Conservation (phyloP, 2,888 invertebrate species). For the Meiosimyza decipiens region DNA sequence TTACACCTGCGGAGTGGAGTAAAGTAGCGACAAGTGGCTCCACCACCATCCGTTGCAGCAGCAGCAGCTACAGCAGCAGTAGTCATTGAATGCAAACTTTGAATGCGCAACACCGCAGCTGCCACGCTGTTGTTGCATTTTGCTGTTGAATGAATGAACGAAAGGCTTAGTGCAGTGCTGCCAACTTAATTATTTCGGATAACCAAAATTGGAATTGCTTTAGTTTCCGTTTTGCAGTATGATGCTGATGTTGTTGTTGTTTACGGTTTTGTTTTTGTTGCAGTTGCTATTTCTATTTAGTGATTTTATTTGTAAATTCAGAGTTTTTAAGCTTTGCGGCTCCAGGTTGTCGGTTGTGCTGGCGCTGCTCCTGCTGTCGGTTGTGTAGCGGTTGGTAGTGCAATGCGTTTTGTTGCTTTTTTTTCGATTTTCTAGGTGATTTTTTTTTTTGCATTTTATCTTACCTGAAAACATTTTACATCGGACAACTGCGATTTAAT, state of each 20-base stretch:
- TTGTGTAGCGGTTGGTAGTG: neutral
- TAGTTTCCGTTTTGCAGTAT: slow-evolving; percentile 4
- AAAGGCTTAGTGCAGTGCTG: neutral
- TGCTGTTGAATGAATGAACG: no score
- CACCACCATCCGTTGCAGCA: neutral
- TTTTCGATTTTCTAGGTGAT: no score
- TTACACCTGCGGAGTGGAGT: neutral
- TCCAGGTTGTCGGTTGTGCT: slow-evolving; percentile 11
- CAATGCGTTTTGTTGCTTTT: neutral
- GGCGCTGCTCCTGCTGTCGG: neutral
- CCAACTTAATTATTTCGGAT: slow-evolving; percentile 34
- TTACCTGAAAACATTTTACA: no score
- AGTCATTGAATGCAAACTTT: neutral
- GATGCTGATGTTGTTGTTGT: neutral
- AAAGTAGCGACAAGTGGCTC: slow-evolving; percentile 2
- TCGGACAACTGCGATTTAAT: slow-evolving; percentile 22
- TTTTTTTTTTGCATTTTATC: no score
- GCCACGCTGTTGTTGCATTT: neutral
- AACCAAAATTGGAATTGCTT: slow-evolving; percentile 26
- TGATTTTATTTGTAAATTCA: slow-evolving; percentile 2
- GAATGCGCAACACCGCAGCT: neutral
- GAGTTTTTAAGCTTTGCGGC: slow-evolving; percentile 25
- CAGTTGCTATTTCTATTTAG: slow-evolving; percentile 19
- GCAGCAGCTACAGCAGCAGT: slow-evolving; percentile 2
- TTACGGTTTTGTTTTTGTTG: slow-evolving; percentile 5